A percentile compares a stretch with the other conserved stretches of the same genome.
Evolutionary conservation across 2,113 vertebrate species (phyloP).

Genomic region (Dermatemys mawii): DNA sequence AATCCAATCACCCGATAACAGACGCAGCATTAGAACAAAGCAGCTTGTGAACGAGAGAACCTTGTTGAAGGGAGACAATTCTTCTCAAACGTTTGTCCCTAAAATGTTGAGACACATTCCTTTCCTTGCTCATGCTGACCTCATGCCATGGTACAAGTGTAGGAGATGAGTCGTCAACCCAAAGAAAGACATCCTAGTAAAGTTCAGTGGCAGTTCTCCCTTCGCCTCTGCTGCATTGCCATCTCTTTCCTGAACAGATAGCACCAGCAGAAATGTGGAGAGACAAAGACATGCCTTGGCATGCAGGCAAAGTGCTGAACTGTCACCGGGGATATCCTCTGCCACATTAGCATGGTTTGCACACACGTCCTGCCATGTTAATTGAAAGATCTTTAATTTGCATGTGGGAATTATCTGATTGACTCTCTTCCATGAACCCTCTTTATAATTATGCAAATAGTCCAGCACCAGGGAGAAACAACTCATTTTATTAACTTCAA

Average conservation of each 20-base stretch:
- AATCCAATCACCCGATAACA: neutral
- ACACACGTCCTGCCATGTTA: constrained; percentile 38
- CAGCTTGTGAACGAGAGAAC: neutral
- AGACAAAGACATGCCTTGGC: neutral
- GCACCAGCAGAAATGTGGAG: neutral
- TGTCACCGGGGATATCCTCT: constrained; percentile 9
- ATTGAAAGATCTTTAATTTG: constrained; percentile 69
- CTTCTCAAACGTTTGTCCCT: neutral
- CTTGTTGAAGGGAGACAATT: constrained; percentile 3
- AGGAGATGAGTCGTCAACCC: neutral
- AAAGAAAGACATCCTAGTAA: neutral
- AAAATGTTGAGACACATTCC: neutral
- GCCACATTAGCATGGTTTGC: constrained; percentile 50
- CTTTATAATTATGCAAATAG: constrained; percentile 67
- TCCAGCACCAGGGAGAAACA: constrained; percentile 42
- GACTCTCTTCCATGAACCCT: constrained; percentile 56
- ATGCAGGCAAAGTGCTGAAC: neutral
- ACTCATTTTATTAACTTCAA: constrained; percentile 61
- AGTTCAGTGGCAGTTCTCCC: neutral
- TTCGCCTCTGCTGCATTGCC: neutral
- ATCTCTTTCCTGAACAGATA: neutral
- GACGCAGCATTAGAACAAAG: neutral
- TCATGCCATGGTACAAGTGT: neutral
- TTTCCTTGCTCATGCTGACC: neutral
- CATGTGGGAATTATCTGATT: constrained; percentile 68